These are phyloP conservation scores for Rhinolophus ferrumequinum DNA, from an alignment of 2,113 vertebrate genomes.

Conservation along the genomic window DNA sequence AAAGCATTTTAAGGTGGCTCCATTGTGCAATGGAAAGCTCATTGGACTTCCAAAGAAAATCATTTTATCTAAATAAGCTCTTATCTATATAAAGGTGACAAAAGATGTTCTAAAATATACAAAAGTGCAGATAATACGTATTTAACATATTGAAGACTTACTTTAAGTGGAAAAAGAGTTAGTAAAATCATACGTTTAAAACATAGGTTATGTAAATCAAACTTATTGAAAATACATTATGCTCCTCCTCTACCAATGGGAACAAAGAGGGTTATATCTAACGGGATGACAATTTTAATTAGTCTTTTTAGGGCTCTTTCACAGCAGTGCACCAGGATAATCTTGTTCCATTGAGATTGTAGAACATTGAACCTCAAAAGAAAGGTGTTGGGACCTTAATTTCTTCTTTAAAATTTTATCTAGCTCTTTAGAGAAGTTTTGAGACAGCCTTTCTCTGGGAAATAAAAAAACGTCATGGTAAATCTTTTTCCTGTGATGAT, in stretches of 20 bases:
- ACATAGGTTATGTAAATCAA: not conserved
- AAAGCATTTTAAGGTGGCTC: not conserved
- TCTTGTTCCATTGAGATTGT: not conserved
- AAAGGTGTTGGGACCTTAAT: not conserved
- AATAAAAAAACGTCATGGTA: not conserved
- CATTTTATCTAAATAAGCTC: not conserved
- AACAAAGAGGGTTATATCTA: not conserved
- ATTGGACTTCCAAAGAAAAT: conserved; percentile 10
- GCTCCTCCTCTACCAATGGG: not conserved
- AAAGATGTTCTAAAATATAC: not conserved
- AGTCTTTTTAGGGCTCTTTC: not conserved
- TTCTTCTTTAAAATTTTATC: not conserved
- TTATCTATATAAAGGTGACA: not conserved
- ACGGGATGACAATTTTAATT: not conserved
- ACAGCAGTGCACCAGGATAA: not conserved
- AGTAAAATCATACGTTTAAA: not conserved
- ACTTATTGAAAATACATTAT: not conserved
- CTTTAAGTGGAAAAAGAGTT: not conserved
- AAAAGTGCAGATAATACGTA: not conserved
- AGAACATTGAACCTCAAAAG: not conserved
- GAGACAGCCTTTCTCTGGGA: not conserved
- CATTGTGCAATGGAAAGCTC: too few species aligned
- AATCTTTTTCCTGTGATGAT: not conserved
- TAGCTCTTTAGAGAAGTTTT: not conserved
- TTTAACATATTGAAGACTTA: not conserved